Evolutionary conservation across 2,888 invertebrate species (phyloP), one percentile per base, ranked within the genome.

Genomic region (Tetanocera ferruginea): DNA sequence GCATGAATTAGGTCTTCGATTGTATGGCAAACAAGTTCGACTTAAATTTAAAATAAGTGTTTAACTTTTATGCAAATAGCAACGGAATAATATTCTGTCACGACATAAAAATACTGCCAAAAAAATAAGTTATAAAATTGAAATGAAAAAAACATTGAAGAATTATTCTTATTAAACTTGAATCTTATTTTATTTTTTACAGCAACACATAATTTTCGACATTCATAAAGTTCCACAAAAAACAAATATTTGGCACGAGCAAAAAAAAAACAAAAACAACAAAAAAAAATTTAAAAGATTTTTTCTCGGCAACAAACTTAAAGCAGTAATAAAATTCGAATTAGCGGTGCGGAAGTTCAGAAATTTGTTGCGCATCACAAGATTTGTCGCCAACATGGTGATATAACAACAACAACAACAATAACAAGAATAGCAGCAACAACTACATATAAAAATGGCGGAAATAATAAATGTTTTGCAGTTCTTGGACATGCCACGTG

Each of bases 11-110:
- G 23, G 23, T 23, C 14, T 67, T 67, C 49, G 23, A 67, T 67
- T 67, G 43, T 67, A 11, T 43, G 23, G 67, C 17, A 67, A 67
- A 67, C 49, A 67, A 43, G 37, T 67, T 23, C 9, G 55, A 55
- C 14, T 55, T 57, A 70, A 52, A 70, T 17, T 70, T 19, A 5
- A 28, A 49, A 37, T 23, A 34, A 70, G 31, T 28, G 19, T 2
- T 23, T 49, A 67, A 67, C 28, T 14, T 60, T 60, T 60, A 60
- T 60, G 28, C 28, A 60, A 60, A 60, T 60, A 60, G 11, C 28
- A 60, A 43, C 28, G 17, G 11, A 60, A 14, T 55, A 60, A 14
- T 55, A 25, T 55, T 55, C 14, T 60, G 60, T 23, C 4, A 60
- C 25, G 14, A 60, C 8, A 28, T 23, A 14, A n/a, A 28, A 9